Percentiles rank a stretch among this genome's conserved stretches.
These are phyloP conservation scores for Asteroscopus sphinx DNA, from an alignment of 2,888 invertebrate genomes.

Conservation along the genomic window DNA sequence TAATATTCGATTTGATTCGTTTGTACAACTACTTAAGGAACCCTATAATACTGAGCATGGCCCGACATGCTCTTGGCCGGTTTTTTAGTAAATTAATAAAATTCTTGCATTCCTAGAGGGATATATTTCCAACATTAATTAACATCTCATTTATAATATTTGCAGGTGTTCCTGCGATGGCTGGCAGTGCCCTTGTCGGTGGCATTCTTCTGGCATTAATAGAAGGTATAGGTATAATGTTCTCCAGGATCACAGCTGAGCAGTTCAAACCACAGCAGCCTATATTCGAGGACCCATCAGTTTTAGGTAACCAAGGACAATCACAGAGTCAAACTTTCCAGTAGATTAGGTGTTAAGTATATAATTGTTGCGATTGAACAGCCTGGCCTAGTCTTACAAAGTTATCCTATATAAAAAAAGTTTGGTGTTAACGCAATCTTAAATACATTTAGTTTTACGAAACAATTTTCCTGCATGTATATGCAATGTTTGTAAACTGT, in stretches of 20 bases:
- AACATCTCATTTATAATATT: conserved; percentile 33
- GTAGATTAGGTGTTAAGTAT: conserved; percentile 64
- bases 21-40: no score
- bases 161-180: conserved; percentile 94
- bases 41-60: no score
- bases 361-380: conserved; percentile 61
- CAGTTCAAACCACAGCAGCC: conserved; percentile 96
- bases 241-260: conserved; percentile 97
- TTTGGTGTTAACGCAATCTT: no score
- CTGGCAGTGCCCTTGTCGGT: conserved; percentile 98
- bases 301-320: conserved; percentile 89
- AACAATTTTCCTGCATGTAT: no score
- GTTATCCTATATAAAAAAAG: conserved; percentile 1
- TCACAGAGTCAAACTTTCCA: conserved; percentile 75
- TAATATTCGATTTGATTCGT: no score
- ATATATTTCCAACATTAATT: background rate
- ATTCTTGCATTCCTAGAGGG: no score
- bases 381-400: conserved; percentile 33
- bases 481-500: no score
- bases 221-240: conserved; percentile 98
- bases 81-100: no score
- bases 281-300: conserved; percentile 94
- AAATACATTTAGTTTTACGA: no score
- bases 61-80: no score
- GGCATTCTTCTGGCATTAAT: conserved; percentile 98